phyloP scores from a whole-genome alignment of 37 sponge, comb jelly and placozoan species.

The Sycon ciliatum region DNA sequence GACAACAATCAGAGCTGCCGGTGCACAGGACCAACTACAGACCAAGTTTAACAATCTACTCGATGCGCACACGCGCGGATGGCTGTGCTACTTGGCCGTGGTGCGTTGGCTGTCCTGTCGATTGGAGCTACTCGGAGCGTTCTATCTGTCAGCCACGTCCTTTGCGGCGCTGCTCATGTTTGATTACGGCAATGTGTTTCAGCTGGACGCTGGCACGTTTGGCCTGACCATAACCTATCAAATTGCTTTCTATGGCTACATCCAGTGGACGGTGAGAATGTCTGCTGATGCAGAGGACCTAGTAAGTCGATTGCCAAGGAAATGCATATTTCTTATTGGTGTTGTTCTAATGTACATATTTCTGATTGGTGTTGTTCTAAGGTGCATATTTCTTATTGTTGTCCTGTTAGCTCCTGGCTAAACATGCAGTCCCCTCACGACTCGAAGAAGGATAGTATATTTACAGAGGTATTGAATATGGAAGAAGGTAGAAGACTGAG shows the following conservation, averaged over 20 bases:
- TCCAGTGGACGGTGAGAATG: slow-evolving; percentile 61
- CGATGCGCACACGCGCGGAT: slow-evolving; percentile 50
- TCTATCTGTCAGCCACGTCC: no score
- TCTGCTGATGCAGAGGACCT: slow-evolving; percentile 69
- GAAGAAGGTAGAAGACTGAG: no score
- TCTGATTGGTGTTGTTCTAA: no score
- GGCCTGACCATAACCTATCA: slow-evolving; percentile 58
- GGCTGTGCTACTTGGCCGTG: slow-evolving; percentile 47
- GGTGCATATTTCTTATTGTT: no score
- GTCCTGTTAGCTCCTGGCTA: no score
- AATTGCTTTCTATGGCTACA: slow-evolving; percentile 53
- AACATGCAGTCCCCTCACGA: no score
- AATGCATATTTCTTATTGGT: no score
- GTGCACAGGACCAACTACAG: slow-evolving; percentile 11
- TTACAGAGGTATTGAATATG: no score
- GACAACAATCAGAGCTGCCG: slow-evolving; percentile 54
- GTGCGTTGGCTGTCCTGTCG: slow-evolving; percentile 62
- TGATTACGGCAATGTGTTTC: no score
- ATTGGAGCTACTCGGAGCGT: slow-evolving; percentile 43
- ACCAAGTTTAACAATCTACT: slow-evolving; percentile 37
- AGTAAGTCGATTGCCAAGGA: slow-evolving; percentile 36
- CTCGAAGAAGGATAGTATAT: no score
- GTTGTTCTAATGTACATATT: no score
- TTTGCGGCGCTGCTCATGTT: no score
- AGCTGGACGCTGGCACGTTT: slow-evolving; percentile 36